Evolutionary conservation across 2,797 vertebrate genomes (phyloP).

Genomic region (Malurus leucopterus): DNA sequence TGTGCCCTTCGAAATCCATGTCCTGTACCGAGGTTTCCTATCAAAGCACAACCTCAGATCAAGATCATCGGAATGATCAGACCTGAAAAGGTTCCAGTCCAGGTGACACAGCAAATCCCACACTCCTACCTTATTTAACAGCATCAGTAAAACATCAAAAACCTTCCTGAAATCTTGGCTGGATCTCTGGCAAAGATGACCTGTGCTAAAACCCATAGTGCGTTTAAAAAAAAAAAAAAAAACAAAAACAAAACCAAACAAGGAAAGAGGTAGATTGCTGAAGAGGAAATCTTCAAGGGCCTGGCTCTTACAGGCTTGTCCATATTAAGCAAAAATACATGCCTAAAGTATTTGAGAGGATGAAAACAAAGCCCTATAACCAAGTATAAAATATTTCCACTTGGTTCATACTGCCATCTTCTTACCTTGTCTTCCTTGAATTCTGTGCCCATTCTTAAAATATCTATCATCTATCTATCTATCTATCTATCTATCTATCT

Average conservation of each 20-base stretch:
- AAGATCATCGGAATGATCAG: background rate
- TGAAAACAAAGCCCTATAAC: background rate
- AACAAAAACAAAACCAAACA: background rate
- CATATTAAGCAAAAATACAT: background rate
- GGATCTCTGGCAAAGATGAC: background rate
- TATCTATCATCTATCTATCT: background rate
- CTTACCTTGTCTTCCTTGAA: background rate
- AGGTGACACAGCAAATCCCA: background rate
- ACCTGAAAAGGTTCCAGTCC: background rate
- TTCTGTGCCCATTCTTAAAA: background rate
- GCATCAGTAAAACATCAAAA: background rate
- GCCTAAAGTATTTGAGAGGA: background rate
- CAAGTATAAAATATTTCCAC: background rate
- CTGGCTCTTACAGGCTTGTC: background rate
- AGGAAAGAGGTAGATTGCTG: background rate
- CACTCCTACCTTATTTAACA: background rate
- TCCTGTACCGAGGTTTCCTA: background rate
- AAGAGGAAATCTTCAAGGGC: background rate
- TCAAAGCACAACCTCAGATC: background rate
- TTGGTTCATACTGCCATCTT: background rate
- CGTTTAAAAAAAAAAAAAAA: background rate
- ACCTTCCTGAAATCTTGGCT: background rate
- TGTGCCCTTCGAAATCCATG: background rate
- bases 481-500: background rate
- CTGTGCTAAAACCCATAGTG: background rate